phyloP scores from a whole-genome alignment of 2,797 vertebrate species.

The Nyctalus aviator region DNA sequence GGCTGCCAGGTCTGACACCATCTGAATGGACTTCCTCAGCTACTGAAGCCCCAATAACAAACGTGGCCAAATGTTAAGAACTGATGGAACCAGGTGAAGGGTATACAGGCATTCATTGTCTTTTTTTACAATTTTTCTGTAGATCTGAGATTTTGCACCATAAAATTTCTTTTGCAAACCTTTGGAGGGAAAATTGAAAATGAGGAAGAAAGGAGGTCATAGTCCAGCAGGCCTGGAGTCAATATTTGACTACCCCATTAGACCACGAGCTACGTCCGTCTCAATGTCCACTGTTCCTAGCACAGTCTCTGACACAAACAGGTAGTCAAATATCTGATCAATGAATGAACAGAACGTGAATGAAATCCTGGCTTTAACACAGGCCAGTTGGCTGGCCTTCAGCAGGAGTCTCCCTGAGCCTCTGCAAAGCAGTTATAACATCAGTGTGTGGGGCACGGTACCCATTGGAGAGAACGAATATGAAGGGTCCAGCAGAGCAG shows the following conservation, averaged over 20 bases:
- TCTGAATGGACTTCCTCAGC: not conserved
- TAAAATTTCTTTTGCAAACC: not conserved
- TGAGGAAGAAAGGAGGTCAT: not conserved
- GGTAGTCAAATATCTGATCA: not conserved
- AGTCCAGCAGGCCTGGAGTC: not conserved
- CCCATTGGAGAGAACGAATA: rapidly evolving
- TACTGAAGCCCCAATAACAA: not conserved
- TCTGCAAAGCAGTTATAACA: too few relatives aligned
- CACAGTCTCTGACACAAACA: not conserved
- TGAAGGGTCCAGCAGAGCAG: not conserved
- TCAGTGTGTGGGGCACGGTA: not conserved
- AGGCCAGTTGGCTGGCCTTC: rapidly evolving
- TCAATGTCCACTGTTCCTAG: not conserved
- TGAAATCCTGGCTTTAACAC: not conserved
- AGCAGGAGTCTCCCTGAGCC: not conserved
- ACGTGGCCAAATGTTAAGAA: not conserved
- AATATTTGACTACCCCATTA: not conserved
- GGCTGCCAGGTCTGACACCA: not conserved
- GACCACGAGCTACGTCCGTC: too few relatives aligned
- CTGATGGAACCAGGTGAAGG: not conserved
- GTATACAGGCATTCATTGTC: not conserved
- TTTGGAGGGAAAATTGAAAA: not conserved
- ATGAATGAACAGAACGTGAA: rapidly evolving
- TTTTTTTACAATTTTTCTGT: not conserved
- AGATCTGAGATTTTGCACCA: not conserved